phyloP scores from a whole-genome alignment of 2,797 vertebrate species.

The Micrastur ruficollis region DNA sequence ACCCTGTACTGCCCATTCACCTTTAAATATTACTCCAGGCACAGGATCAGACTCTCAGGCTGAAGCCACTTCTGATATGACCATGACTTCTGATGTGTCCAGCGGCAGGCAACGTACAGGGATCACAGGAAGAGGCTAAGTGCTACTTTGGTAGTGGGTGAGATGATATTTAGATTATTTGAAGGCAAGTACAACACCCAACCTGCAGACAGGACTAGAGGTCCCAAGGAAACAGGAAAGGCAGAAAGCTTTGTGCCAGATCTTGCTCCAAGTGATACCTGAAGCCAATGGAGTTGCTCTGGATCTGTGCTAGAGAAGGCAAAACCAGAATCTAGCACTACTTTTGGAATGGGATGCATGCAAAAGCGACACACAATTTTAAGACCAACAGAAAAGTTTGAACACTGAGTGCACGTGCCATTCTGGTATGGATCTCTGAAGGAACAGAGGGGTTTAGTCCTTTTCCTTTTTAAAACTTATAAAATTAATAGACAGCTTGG shows the following conservation, averaged over 20 bases:
- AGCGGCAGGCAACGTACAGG: not conserved
- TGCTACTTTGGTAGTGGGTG: not conserved
- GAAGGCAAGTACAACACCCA: not conserved
- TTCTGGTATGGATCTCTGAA: not conserved
- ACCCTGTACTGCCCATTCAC: not conserved
- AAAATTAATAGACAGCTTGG: not conserved
- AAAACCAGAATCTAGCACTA: not conserved
- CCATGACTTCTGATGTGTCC: no score
- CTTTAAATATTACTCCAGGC: not conserved
- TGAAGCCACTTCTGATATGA: not conserved
- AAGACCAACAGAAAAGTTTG: not conserved
- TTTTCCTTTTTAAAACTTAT: not conserved
- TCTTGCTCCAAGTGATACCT: not conserved
- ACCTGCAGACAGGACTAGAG: not conserved
- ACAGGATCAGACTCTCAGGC: not conserved
- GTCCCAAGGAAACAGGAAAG: not conserved
- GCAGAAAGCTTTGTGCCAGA: not conserved
- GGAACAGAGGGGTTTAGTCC: not conserved
- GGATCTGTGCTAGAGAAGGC: not conserved
- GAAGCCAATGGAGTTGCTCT: not conserved
- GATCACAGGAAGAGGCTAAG: not conserved
- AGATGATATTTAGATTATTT: not conserved
- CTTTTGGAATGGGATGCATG: not conserved
- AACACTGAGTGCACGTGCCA: fast-evolving
- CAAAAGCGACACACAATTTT: not conserved